These are phyloP conservation scores for Anolis sagrei DNA, from an alignment of 2,113 vertebrate species.

Conservation along the genomic window DNA sequence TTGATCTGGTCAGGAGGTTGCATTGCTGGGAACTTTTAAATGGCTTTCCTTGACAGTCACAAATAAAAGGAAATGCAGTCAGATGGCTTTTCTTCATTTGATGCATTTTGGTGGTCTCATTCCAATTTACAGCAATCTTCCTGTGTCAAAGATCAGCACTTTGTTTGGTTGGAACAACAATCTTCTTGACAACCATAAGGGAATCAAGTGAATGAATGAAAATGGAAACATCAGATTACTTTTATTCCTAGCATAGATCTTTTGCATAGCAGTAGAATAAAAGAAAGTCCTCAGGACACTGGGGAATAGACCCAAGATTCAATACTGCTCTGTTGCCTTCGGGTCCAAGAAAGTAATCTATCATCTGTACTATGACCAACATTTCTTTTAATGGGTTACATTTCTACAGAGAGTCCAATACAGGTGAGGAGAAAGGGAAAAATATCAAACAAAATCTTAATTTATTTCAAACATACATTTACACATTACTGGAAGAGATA, in stretches of 20 bases:
- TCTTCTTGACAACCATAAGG: not conserved
- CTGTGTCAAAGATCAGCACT: not conserved
- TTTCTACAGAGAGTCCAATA: too few relatives aligned
- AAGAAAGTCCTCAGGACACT: not conserved
- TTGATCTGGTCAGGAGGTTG: not conserved
- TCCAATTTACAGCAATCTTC: not conserved
- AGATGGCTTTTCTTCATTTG: not conserved
- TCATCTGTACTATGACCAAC: not conserved
- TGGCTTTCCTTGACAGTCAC: conserved; percentile 5
- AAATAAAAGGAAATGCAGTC: conserved; percentile 16
- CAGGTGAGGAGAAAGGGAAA: too few relatives aligned
- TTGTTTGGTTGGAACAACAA: conserved; percentile 5
- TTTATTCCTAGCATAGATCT: not conserved
- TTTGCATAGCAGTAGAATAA: not conserved
- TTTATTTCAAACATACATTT: too few relatives aligned
- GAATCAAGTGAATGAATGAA: not conserved
- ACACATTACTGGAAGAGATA: too few relatives aligned
- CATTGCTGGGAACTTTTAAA: not conserved
- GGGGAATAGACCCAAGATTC: not conserved
- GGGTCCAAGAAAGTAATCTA: not conserved
- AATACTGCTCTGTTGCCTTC: not conserved
- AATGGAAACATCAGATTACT: not conserved
- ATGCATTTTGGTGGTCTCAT: rapidly evolving
- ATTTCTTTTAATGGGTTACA: too few relatives aligned
- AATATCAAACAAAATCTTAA: too few relatives aligned